These are phyloP conservation scores for Columbina picui DNA, from an alignment of 2,113 vertebrate species.

Conservation along the genomic window DNA sequence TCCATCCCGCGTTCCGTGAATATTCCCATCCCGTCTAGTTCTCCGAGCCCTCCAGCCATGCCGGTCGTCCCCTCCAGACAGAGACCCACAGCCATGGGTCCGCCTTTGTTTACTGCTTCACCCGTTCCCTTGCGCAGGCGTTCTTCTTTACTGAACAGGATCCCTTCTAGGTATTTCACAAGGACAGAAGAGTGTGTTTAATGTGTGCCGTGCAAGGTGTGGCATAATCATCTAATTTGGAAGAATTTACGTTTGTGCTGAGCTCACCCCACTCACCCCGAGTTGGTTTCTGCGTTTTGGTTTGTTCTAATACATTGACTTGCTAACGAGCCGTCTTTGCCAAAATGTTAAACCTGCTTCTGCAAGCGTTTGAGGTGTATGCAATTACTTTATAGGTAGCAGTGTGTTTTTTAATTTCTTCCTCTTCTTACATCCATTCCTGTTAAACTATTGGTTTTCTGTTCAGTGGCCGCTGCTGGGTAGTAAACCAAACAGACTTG, in stretches of 20 bases:
- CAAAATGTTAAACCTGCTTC: neutral
- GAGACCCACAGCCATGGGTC: conserved; percentile 70
- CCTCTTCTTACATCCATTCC: neutral
- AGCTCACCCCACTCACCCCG: conserved; percentile 12
- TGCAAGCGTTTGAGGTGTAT: neutral
- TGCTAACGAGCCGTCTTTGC: neutral
- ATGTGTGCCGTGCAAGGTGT: conserved; percentile 62
- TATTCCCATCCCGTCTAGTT: conserved; percentile 58
- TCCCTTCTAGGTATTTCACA: conserved; percentile 89
- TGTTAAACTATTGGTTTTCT: neutral
- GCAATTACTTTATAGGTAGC: neutral
- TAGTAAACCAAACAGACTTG: neutral
- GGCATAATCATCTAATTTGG: neutral
- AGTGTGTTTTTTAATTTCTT: neutral
- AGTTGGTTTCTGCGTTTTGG: neutral
- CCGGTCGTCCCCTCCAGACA: conserved; percentile 70
- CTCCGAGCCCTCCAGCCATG: conserved; percentile 74
- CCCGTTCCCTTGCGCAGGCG: conserved; percentile 77
- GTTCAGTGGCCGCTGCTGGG: neutral
- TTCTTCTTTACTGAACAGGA: conserved; percentile 82
- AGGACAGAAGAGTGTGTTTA: conserved; percentile 4
- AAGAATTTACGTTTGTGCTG: neutral
- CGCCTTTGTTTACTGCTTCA: conserved; percentile 75
- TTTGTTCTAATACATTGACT: conserved; percentile 48
- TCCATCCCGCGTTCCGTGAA: conserved; percentile 65